Evolutionary conservation across 2,888 invertebrate genomes (phyloP), one percentile per base, ranked within the genome.

Genomic region (Amiota minor): DNA sequence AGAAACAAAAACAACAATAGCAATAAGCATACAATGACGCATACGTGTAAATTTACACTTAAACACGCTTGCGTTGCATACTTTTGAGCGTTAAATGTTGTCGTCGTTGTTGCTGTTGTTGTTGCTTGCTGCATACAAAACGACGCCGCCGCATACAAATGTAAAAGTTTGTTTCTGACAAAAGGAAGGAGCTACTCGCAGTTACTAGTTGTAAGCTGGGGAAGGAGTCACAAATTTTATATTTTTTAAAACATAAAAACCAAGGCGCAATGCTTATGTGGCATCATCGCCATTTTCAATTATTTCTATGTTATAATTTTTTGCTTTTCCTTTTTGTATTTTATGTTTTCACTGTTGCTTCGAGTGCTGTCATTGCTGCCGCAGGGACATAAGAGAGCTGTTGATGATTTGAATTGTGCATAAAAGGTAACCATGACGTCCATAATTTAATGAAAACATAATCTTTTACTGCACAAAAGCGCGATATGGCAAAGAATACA

Each of bases 371-470:
- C 14, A 12, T 53, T 53, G 53, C 53, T 53, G n/a, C 65, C 9
- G 35, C 46, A 65, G 49, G 16, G 23, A 68, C 50, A n/a, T n/a
- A 8, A 81, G 82, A 81, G 85, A 83, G 79, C 80, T 82, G 81
- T 79, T 82, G 81, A 79, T 83, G 81, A 80, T 81, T 79, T 81
- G 81, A 79, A 84, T 81, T 85, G 81, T 35, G 35, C 79, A 81
- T 84, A 82, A 80, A 82, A 80, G 50, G 86, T 86, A 83, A 81
- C 86, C 85, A 86, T 86, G 81, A 80, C 79, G 80, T 82, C 85
- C 78, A 82, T 86, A 86, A 84, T 86, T 86, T 85, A 86, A 86
- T 86, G 81, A 83, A 86, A 86, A 85, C 82, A 86, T 82, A 84
- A 86, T 84, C 83, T 83, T 78, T 35, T 35, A 35, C 35, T 77